Evolutionary conservation across 1,140 invertebrate species (phyloP).

Genomic region (Homalodisca vitripennis): DNA sequence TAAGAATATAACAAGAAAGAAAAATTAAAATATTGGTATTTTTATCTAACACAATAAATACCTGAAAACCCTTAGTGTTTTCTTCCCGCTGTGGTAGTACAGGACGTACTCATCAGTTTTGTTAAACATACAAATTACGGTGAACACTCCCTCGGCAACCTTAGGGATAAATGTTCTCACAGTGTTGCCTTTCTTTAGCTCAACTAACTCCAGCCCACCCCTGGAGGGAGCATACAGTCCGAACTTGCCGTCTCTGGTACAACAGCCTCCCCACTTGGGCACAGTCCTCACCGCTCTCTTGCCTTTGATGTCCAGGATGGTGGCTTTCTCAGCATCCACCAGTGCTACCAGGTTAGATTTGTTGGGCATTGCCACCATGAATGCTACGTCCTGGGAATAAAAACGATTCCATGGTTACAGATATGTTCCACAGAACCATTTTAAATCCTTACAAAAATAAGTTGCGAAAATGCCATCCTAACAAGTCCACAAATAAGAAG

Average conservation of each 20-base stretch:
- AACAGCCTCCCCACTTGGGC: constrained; percentile 79
- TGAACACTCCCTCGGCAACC: constrained; percentile 96
- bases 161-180: constrained; percentile 86
- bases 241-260: constrained; percentile 83
- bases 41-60: constrained; percentile 49
- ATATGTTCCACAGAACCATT: too few species aligned
- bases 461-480: too few species aligned
- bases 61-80: constrained; percentile 90
- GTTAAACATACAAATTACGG: constrained; percentile 92
- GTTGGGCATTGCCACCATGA: constrained; percentile 74
- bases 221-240: constrained; percentile 88
- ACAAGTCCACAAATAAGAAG: too few species aligned
- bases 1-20: too few species aligned
- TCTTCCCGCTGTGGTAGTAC: constrained; percentile 93
- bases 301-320: constrained; percentile 77
- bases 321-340: constrained; percentile 88
- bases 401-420: too few species aligned
- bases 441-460: too few species aligned
- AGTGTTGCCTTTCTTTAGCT: constrained; percentile 78
- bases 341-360: constrained; percentile 81
- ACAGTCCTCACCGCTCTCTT: constrained; percentile 75
- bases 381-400: constrained; percentile 58
- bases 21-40: too few species aligned
- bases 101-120: constrained; percentile 92
- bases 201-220: constrained; percentile 90